Percentiles rank a stretch among this genome's conserved stretches.
These are phyloP conservation scores for Bradypodion ventrale DNA, from an alignment of 2,797 vertebrate genomes.

Conservation along the genomic window DNA sequence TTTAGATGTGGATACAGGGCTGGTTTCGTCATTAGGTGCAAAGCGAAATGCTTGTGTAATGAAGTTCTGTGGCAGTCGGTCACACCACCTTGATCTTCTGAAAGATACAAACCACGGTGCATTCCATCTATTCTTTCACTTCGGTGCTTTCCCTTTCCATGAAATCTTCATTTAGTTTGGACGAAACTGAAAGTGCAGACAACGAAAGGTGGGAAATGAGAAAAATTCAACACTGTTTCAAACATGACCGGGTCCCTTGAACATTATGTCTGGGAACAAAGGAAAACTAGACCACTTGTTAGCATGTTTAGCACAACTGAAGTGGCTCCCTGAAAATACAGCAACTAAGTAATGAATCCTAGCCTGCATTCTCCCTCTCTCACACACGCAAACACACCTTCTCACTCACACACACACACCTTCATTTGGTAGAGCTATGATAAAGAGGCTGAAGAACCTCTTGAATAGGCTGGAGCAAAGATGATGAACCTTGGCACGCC, in stretches of 20 bases:
- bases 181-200: not conserved
- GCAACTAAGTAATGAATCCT: too few species aligned
- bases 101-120: not conserved
- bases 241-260: too few species aligned
- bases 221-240: too few species aligned
- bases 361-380: too few species aligned
- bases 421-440: too few species aligned
- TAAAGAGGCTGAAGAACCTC: too few species aligned
- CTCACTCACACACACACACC: too few species aligned
- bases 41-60: slow-evolving; percentile 16
- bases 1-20: slow-evolving; percentile 8
- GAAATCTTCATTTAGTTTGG: not conserved
- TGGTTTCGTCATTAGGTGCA: slow-evolving; percentile 47
- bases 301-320: not conserved
- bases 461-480: too few species aligned
- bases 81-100: slow-evolving; percentile 13
- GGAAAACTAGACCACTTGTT: not conserved
- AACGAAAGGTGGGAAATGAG: not conserved
- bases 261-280: not conserved
- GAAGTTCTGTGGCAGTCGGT: not conserved
- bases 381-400: too few species aligned
- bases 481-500: too few species aligned
- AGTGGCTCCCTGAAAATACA: not conserved
- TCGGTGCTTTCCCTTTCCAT: not conserved
- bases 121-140: not conserved